Evolutionary conservation across 1,140 invertebrate genomes (phyloP).

Genomic region (Gonatopus flavifemur): DNA sequence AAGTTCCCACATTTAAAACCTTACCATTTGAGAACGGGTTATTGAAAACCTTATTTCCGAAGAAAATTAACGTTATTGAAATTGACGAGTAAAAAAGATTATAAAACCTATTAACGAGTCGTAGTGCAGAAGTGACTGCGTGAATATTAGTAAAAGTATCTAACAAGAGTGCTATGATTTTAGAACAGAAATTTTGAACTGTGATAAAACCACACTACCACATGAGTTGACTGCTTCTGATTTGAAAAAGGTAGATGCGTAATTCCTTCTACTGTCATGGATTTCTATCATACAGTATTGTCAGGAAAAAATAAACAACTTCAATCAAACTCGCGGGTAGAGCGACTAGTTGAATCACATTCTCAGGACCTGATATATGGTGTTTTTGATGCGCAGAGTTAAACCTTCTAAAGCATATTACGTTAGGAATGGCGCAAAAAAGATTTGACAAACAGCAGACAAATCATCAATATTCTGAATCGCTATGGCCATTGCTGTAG

Average conservation of each 20-base stretch:
- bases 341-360: too few relatives aligned
- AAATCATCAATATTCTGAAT: conserved; percentile 23
- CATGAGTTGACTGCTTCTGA: neutral
- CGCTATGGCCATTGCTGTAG: conserved; percentile 37
- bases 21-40: too few relatives aligned
- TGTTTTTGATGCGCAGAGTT: conserved; percentile 26
- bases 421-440: conserved; percentile 31
- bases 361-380: too few relatives aligned
- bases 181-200: neutral
- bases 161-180: neutral
- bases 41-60: too few relatives aligned
- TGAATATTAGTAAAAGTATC: too few relatives aligned
- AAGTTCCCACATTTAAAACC: too few relatives aligned
- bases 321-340: neutral
- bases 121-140: too few relatives aligned
- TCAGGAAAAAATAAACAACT: neutral
- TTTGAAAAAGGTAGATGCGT: neutral
- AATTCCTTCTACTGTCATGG: neutral
- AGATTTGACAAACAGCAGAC: too few relatives aligned
- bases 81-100: too few relatives aligned
- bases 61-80: too few relatives aligned
- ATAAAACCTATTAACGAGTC: too few relatives aligned
- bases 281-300: neutral
- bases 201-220: neutral
- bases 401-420: conserved; percentile 37